Conservation (phyloP, 2,888 invertebrate genomes). For the Volucella inanis region DNA sequence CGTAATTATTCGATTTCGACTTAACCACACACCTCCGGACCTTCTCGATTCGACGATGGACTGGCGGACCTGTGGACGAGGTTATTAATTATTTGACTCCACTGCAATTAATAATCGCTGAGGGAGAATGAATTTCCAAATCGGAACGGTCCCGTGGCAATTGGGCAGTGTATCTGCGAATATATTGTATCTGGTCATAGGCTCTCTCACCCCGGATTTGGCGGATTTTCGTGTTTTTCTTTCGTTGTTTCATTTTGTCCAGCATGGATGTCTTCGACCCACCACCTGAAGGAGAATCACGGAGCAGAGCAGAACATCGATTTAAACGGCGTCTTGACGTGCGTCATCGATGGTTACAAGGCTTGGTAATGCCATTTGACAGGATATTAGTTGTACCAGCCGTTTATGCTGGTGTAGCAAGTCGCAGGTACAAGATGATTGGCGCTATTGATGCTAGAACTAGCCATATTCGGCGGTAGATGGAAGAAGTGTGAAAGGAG, state of each 20-base stretch:
- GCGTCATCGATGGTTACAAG: conserved; percentile 68
- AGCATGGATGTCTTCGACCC: neutral
- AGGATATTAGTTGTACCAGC: conserved; percentile 62
- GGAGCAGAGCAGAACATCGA: conserved; percentile 6
- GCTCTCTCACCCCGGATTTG: neutral
- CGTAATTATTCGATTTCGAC: conserved; percentile 35
- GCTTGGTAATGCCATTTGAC: conserved; percentile 67
- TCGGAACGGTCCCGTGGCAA: conserved; percentile 34
- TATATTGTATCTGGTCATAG: neutral
- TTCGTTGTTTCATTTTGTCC: neutral
- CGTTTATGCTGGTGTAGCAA: conserved; percentile 57
- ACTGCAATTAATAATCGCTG: conserved; percentile 64
- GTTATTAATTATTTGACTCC: conserved; percentile 59
- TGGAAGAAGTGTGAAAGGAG: conserved; percentile 53
- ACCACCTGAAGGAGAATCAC: conserved; percentile 6
- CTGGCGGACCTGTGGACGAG: neutral
- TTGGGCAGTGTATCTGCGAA: neutral
- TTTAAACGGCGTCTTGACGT: neutral
- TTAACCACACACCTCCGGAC: neutral
- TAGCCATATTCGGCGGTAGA: conserved; percentile 48
- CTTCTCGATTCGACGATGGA: too few relatives aligned
- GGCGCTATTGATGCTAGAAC: conserved; percentile 41
- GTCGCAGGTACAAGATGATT: conserved; percentile 50
- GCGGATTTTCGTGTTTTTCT: neutral
- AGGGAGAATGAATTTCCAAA: conserved; percentile 58